These are phyloP conservation scores for Coboldia fuscipes DNA, from an alignment of 1,140 invertebrate genomes.

Conservation along the genomic window DNA sequence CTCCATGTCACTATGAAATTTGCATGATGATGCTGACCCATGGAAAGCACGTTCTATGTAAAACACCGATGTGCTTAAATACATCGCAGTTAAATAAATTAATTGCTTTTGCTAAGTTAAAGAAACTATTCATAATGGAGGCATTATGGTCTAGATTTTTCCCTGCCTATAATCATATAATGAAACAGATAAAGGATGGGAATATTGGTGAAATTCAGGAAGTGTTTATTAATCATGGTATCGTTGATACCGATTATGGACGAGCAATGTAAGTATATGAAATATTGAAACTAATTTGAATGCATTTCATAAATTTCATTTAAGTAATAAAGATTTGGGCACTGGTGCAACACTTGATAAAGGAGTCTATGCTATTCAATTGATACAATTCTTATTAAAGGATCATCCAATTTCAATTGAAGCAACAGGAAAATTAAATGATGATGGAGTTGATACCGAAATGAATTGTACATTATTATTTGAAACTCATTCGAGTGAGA, in stretches of 20 bases:
- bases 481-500: too few relatives aligned
- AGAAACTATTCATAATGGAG: conserved; percentile 54
- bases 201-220: conserved; percentile 44
- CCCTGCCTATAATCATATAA: conserved; percentile 41
- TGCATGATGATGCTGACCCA: conserved; percentile 43
- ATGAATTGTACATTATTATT: conserved; percentile 37
- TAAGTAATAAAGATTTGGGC: conserved; percentile 33
- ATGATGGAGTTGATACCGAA: conserved; percentile 40
- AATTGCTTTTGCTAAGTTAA: conserved; percentile 30
- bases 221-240: conserved; percentile 40
- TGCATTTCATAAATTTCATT: conserved; percentile 11
- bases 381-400: conserved; percentile 42
- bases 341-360: conserved; percentile 63
- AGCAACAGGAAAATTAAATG: conserved; percentile 40
- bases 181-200: conserved; percentile 28
- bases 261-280: too few relatives aligned
- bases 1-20: conserved; percentile 40
- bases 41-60: conserved; percentile 61
- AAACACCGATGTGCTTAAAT: conserved; percentile 58
- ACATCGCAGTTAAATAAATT: conserved; percentile 35
- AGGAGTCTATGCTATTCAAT: conserved; percentile 60
- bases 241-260: conserved; percentile 32
- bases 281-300: conserved; percentile 10
- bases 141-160: conserved; percentile 59
- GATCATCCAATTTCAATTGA: conserved; percentile 33